Conservation (phyloP, 2,113 vertebrate species). For the Ochotona curzoniae region DNA sequence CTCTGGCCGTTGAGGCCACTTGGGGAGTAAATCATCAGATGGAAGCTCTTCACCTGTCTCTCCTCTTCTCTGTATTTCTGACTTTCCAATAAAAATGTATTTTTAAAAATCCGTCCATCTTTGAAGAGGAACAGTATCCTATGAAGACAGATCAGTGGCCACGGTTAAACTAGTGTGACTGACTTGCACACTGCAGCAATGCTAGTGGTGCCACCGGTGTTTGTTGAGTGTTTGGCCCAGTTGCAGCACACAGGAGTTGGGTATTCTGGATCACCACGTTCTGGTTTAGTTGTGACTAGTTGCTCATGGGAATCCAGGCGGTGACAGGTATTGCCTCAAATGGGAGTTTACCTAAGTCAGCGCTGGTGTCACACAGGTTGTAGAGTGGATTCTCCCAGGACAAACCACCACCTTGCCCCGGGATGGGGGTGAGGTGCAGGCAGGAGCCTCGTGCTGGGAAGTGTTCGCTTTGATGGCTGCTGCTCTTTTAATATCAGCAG, state of each 20-base stretch:
- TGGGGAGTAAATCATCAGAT: too few species aligned
- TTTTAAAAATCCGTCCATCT: background rate
- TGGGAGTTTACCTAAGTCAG: slow-evolving; percentile 30
- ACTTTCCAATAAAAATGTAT: background rate
- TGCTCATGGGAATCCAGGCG: slow-evolving; percentile 8
- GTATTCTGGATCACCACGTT: background rate
- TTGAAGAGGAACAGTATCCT: background rate
- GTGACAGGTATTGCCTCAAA: background rate
- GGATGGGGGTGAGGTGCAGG: fast-evolving
- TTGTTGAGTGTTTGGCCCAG: slow-evolving; percentile 24
- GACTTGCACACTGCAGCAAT: background rate
- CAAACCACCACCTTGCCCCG: fast-evolving
- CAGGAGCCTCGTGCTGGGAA: background rate
- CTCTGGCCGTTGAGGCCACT: too few species aligned
- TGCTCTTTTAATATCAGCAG: background rate
- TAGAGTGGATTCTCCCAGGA: background rate
- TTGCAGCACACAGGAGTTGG: background rate
- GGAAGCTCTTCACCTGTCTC: too few species aligned
- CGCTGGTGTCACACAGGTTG: background rate
- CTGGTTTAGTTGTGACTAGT: background rate
- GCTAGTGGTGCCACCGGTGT: background rate
- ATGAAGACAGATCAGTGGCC: background rate
- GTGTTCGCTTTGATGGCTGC: background rate
- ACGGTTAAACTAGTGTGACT: background rate
- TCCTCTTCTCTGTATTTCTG: too few species aligned